A percentile compares a stretch with the other conserved stretches of the same genome.
These are phyloP conservation scores for Athrips mouffetella DNA, from an alignment of 2,888 invertebrate species.

Conservation along the genomic window DNA sequence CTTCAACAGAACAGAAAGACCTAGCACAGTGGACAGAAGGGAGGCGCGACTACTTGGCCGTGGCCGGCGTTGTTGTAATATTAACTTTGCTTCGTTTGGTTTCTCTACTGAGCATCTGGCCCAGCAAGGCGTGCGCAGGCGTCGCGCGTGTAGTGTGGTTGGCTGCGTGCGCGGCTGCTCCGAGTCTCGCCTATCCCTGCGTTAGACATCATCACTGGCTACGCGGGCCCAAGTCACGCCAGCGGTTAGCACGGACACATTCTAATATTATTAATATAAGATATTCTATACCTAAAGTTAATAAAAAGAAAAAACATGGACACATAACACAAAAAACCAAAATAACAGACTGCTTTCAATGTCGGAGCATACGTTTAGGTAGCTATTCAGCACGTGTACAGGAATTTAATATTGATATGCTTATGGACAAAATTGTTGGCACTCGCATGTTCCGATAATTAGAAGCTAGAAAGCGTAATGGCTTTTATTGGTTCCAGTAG, in stretches of 20 bases:
- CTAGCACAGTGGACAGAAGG: constrained; percentile 75
- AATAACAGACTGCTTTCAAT: constrained; percentile 10
- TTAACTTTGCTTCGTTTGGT: constrained; percentile 82
- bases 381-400: background rate
- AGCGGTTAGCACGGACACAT: background rate
- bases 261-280: background rate
- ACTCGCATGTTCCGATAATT: background rate
- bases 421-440: background rate
- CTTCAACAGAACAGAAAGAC: constrained; percentile 73
- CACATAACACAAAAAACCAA: background rate
- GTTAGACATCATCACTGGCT: constrained; percentile 73
- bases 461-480: too few species aligned
- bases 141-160: constrained; percentile 81
- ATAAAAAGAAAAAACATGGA: background rate
- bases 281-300: background rate
- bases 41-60: constrained; percentile 76
- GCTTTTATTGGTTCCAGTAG: too few species aligned
- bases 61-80: constrained; percentile 71
- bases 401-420: too few species aligned
- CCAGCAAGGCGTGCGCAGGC: constrained; percentile 90
- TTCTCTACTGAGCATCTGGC: constrained; percentile 85
- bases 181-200: constrained; percentile 75
- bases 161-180: constrained; percentile 67
- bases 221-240: constrained; percentile 37
- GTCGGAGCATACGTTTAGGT: constrained; percentile 33